Conservation (phyloP, 2,888 invertebrate genomes). For the Beris chalybata region DNA sequence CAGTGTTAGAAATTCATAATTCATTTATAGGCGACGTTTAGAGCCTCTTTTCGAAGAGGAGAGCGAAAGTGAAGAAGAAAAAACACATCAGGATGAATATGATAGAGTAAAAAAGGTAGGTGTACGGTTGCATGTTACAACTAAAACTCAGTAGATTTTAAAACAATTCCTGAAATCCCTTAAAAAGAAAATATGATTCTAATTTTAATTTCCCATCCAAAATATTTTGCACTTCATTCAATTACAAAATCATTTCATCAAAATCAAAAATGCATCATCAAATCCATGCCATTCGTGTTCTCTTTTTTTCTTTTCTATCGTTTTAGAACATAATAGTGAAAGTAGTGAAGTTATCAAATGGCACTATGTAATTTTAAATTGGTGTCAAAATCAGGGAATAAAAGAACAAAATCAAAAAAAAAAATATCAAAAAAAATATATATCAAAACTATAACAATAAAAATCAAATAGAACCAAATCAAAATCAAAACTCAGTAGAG, state of each 20-base stretch:
- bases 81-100: constrained; percentile 55
- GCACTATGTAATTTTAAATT: constrained; percentile 30
- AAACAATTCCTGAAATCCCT: not conserved
- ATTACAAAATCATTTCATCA: not conserved
- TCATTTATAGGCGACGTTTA: constrained; percentile 65
- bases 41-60: constrained; percentile 85
- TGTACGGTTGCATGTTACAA: constrained; percentile 33
- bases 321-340: constrained; percentile 56
- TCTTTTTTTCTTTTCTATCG: constrained; percentile 34
- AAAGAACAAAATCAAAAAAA: constrained; percentile 34
- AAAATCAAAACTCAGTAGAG: constrained; percentile 34
- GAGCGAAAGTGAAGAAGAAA: constrained; percentile 65
- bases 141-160: not conserved
- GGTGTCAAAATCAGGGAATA: constrained; percentile 26
- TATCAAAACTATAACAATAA: too few relatives aligned
- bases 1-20: constrained; percentile 25
- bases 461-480: constrained; percentile 9
- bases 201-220: too few relatives aligned
- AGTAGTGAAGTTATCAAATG: constrained; percentile 52
- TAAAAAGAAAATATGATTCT: too few relatives aligned
- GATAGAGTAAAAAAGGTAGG: constrained; percentile 47
- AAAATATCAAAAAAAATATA: constrained; percentile 31
- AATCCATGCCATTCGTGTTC: constrained; percentile 1
- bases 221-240: not conserved
- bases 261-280: not conserved